phyloP scores from a whole-genome alignment of 1,140 invertebrate genomes.

The Drosophila suzukii region DNA sequence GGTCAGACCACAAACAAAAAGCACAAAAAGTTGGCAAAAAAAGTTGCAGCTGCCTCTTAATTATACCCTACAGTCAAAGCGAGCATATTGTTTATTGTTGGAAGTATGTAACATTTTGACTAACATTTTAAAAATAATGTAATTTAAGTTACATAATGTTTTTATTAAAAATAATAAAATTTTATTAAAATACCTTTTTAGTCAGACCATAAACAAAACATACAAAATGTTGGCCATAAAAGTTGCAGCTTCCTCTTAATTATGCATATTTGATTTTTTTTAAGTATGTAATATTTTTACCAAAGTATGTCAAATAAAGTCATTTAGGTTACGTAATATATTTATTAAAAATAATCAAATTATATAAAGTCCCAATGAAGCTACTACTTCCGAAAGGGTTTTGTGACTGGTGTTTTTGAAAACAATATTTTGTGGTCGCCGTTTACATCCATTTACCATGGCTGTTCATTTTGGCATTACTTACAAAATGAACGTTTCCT shows the following conservation, averaged over 20 bases:
- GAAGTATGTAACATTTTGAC: slow-evolving; percentile 5
- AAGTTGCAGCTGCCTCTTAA: slow-evolving; percentile 48
- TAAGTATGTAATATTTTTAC: too few species aligned
- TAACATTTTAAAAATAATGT: neutral
- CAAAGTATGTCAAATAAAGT: too few species aligned
- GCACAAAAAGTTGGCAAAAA: slow-evolving; percentile 42
- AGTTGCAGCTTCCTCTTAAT: too few species aligned
- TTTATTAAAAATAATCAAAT: too few species aligned
- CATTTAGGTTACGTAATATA: too few species aligned
- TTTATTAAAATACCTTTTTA: too few species aligned
- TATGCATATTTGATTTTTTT: too few species aligned
- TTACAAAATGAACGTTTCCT: slow-evolving; percentile 42
- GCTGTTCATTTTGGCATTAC: slow-evolving; percentile 56
- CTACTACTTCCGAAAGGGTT: neutral
- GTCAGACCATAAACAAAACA: neutral
- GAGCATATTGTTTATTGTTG: slow-evolving; percentile 12
- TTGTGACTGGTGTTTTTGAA: too few species aligned
- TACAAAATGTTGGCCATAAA: neutral
- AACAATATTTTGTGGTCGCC: neutral
- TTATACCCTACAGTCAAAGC: slow-evolving; percentile 6
- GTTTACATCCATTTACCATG: slow-evolving; percentile 25
- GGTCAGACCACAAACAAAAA: slow-evolving; percentile 59
- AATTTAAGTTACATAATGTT: neutral
- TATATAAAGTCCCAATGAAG: too few species aligned
- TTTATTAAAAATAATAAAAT: neutral